These are phyloP conservation scores for Bactericera cockerelli DNA, from an alignment of 1,140 invertebrate genomes.

Conservation along the genomic window DNA sequence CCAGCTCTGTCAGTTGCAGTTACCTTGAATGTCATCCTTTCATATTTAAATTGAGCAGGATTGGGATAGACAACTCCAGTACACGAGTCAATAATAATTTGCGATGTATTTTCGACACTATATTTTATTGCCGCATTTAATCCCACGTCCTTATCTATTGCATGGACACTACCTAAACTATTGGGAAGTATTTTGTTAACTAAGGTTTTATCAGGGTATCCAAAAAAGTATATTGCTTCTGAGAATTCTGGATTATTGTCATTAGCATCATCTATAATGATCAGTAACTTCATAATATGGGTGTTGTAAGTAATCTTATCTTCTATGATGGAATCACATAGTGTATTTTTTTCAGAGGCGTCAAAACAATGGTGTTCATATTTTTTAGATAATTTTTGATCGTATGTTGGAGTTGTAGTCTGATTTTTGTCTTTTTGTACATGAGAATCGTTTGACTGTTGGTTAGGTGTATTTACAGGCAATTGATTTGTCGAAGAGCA, in stretches of 20 bases:
- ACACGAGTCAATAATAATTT: background rate
- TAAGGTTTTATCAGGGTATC: background rate
- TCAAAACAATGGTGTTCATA: background rate
- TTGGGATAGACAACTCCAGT: background rate
- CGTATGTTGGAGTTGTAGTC: background rate
- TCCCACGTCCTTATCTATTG: conserved; percentile 1
- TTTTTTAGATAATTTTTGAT: background rate
- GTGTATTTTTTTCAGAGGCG: background rate
- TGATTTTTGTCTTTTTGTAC: background rate
- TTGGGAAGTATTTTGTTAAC: background rate
- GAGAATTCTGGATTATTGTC: background rate
- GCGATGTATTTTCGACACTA: background rate
- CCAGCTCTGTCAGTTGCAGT: background rate
- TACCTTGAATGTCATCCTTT: background rate
- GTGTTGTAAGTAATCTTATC: background rate
- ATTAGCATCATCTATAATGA: background rate
- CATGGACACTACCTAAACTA: background rate
- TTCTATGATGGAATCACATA: background rate
- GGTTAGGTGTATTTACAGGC: too few relatives aligned
- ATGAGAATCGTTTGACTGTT: too few relatives aligned
- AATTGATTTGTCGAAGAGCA: background rate
- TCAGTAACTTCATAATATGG: background rate
- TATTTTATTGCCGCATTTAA: background rate
- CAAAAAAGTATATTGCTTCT: background rate
- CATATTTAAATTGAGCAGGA: background rate